A percentile compares a stretch with the other conserved stretches of the same genome.
These are phyloP conservation scores for Eulemur coronatus DNA, from an alignment of 2,797 vertebrate genomes.

Conservation along the genomic window DNA sequence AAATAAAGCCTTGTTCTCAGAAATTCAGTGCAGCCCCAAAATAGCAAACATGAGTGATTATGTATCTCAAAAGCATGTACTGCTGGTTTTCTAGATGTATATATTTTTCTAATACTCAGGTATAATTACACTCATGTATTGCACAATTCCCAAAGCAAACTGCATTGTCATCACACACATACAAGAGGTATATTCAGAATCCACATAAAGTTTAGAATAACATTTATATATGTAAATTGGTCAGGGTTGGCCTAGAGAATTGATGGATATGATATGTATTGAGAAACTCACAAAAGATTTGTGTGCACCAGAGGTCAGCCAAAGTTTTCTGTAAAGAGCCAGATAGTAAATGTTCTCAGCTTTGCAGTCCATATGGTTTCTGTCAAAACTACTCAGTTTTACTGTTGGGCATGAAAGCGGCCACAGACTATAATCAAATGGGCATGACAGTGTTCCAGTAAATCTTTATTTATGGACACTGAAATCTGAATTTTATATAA, in stretches of 20 bases:
- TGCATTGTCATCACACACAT: not conserved
- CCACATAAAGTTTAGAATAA: not conserved
- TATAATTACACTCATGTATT: slow-evolving; percentile 48
- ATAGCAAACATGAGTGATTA: slow-evolving; percentile 76
- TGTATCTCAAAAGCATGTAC: slow-evolving; percentile 64
- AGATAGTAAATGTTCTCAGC: not conserved
- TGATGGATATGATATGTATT: not conserved
- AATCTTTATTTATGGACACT: slow-evolving; percentile 20
- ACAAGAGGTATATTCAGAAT: not conserved
- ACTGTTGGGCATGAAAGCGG: not conserved
- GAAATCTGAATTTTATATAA: not conserved
- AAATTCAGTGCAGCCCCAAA: slow-evolving; percentile 71
- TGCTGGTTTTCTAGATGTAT: slow-evolving; percentile 62
- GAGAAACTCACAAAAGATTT: not conserved
- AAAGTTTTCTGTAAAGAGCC: not conserved
- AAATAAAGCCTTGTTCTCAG: slow-evolving; percentile 79
- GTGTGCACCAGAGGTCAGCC: not conserved
- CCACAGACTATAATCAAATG: not conserved
- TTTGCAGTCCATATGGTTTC: not conserved
- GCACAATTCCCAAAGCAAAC: slow-evolving; percentile 30
- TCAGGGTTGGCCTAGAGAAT: not conserved
- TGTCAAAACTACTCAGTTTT: not conserved
- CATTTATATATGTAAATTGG: not conserved
- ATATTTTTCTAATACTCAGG: slow-evolving; percentile 53
- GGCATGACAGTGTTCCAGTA: not conserved